phyloP scores from a whole-genome alignment of 2,113 vertebrate species.

The Mormyrus lacerda region DNA sequence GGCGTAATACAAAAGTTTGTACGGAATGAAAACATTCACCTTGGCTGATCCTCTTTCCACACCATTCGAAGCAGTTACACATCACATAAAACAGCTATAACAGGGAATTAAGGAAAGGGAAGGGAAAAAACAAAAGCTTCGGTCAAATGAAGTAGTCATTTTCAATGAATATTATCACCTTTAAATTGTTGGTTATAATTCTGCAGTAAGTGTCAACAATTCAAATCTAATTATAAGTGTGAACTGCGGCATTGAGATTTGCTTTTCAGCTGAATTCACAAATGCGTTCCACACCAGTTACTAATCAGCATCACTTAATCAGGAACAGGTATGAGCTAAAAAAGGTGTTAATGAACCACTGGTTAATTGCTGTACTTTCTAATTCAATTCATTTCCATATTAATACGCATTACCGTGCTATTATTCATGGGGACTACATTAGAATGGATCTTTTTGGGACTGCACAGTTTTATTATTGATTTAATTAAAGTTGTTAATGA shows the following conservation, averaged over 20 bases:
- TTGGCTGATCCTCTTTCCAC: not conserved
- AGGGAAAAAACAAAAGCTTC: not conserved
- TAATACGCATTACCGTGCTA: conserved; percentile 9
- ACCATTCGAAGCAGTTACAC: not conserved
- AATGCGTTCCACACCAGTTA: conserved; percentile 24
- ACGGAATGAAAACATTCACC: not conserved
- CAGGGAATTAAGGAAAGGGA: not conserved
- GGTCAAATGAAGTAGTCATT: conserved; percentile 2
- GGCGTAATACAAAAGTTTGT: not conserved
- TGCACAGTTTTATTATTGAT: conserved; percentile 9
- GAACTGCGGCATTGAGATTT: conserved; percentile 14
- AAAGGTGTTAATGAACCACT: conserved; percentile 27
- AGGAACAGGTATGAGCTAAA: conserved; percentile 21
- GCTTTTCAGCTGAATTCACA: conserved; percentile 23
- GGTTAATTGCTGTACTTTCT: conserved; percentile 20
- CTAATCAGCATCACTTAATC: conserved; percentile 16
- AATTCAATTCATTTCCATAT: conserved; percentile 25
- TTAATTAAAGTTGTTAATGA: conserved; percentile 9
- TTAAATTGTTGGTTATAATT: conserved; percentile 29
- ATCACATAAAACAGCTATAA: not conserved
- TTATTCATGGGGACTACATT: not conserved
- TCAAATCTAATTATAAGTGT: conserved; percentile 26
- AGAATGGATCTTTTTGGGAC: not conserved
- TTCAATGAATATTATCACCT: conserved; percentile 24
- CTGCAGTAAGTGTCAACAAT: conserved; percentile 24